A percentile compares a stretch with the other conserved stretches of the same genome.
phyloP scores from a whole-genome alignment of 2,888 invertebrate species.

The Drosophila sordidula region DNA sequence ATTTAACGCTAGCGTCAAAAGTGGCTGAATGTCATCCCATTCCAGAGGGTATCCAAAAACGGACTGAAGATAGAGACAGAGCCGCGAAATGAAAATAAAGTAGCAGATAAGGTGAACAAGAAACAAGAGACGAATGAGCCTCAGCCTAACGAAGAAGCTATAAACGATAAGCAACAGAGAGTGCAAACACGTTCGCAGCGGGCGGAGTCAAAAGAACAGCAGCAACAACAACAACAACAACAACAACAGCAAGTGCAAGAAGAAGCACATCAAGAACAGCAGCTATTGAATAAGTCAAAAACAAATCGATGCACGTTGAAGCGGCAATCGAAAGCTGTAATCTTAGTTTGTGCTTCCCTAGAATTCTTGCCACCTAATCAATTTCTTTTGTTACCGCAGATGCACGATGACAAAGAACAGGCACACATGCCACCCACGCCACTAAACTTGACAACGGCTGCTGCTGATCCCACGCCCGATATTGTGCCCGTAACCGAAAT shows the following conservation, averaged over 20 bases:
- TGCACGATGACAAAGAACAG: neutral
- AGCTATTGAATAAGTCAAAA: neutral
- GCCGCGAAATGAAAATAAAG: neutral
- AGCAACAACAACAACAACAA: neutral
- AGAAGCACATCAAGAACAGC: neutral
- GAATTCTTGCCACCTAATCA: constrained; percentile 38
- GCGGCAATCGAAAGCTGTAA: constrained; percentile 25
- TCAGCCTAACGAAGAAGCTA: neutral
- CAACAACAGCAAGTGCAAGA: neutral
- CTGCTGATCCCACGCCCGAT: neutral
- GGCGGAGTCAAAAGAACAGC: neutral
- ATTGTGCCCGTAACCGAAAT: neutral
- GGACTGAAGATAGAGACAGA: too few relatives aligned
- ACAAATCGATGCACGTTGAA: neutral
- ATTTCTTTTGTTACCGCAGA: constrained; percentile 46
- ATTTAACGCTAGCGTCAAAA: neutral
- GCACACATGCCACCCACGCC: constrained; percentile 11
- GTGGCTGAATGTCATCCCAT: neutral
- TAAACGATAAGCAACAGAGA: neutral
- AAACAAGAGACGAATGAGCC: too few relatives aligned
- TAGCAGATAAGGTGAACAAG: too few relatives aligned
- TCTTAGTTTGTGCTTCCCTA: constrained; percentile 24
- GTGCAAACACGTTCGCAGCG: neutral
- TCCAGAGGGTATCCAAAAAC: neutral
- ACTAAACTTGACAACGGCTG: constrained; percentile 20